Evolutionary conservation across 2,113 vertebrate genomes (phyloP).

Genomic region (Polypterus senegalus): DNA sequence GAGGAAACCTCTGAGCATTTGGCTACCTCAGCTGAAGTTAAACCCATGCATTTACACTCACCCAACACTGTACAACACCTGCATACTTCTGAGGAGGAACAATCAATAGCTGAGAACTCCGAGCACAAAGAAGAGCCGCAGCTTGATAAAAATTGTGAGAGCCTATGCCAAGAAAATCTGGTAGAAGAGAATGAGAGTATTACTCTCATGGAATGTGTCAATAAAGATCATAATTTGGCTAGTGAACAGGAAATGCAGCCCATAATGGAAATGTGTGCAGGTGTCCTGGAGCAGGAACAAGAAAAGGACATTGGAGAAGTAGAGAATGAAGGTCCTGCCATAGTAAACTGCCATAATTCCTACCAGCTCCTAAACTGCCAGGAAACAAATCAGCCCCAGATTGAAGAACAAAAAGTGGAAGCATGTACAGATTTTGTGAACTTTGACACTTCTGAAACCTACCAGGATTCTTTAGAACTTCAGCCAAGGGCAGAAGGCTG

Average conservation of each 20-base stretch:
- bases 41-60: conserved; percentile 57
- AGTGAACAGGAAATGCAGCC: conserved; percentile 20
- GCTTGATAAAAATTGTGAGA: conserved; percentile 21
- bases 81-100: conserved; percentile 29
- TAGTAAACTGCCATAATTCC: conserved; percentile 37
- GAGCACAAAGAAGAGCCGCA: conserved; percentile 22
- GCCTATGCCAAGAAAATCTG: conserved; percentile 1
- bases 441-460: conserved; percentile 10
- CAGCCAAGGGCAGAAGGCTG: neutral
- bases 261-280: conserved; percentile 7
- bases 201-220: neutral
- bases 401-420: conserved; percentile 25
- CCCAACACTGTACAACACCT: conserved; percentile 51
- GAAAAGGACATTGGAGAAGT: conserved; percentile 45
- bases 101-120: conserved; percentile 31
- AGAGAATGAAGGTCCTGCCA: conserved; percentile 41
- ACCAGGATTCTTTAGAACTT: conserved; percentile 11
- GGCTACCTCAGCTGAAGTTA: conserved; percentile 55
- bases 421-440: conserved; percentile 8
- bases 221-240: conserved; percentile 14
- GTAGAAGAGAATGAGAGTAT: conserved; percentile 2
- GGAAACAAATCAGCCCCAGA: conserved; percentile 39
- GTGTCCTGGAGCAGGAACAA: conserved; percentile 16
- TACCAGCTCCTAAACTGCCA: conserved; percentile 39
- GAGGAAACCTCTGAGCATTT: conserved; percentile 50